phyloP scores from a whole-genome alignment of 2,113 vertebrate genomes.

The Pica pica region DNA sequence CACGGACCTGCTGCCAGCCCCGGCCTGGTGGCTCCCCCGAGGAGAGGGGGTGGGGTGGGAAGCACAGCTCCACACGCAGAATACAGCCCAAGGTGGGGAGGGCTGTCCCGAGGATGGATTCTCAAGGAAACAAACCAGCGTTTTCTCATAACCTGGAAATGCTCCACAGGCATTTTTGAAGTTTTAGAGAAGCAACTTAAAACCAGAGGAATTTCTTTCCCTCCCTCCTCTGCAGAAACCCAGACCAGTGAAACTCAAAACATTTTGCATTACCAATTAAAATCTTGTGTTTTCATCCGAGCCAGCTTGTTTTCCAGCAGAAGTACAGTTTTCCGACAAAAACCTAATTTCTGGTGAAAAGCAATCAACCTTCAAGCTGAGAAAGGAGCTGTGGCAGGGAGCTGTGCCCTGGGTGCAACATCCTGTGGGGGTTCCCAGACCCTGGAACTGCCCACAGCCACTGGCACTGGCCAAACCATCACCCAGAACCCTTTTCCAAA shows the following conservation, averaged over 20 bases:
- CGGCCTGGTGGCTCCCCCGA: accelerated
- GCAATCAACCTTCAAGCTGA: background rate
- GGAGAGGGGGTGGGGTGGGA: background rate
- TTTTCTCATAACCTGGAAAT: background rate
- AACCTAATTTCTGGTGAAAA: background rate
- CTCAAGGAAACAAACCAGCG: background rate
- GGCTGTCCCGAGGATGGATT: accelerated
- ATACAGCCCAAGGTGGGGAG: accelerated
- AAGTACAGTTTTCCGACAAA: background rate
- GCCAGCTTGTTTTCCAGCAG: background rate
- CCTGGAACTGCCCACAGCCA: accelerated
- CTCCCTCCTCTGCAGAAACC: background rate
- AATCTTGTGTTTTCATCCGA: background rate
- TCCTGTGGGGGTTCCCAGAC: background rate
- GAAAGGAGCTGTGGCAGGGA: background rate
- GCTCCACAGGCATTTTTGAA: background rate
- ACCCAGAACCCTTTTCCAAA: background rate
- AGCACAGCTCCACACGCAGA: accelerated
- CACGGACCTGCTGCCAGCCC: no score
- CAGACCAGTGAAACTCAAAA: background rate
- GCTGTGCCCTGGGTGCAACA: background rate
- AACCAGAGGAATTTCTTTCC: background rate
- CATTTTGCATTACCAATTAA: background rate
- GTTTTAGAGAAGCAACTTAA: background rate
- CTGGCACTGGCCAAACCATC: background rate